Evolutionary conservation across 2,888 invertebrate genomes (phyloP).

Genomic region (Anorthoa munda): DNA sequence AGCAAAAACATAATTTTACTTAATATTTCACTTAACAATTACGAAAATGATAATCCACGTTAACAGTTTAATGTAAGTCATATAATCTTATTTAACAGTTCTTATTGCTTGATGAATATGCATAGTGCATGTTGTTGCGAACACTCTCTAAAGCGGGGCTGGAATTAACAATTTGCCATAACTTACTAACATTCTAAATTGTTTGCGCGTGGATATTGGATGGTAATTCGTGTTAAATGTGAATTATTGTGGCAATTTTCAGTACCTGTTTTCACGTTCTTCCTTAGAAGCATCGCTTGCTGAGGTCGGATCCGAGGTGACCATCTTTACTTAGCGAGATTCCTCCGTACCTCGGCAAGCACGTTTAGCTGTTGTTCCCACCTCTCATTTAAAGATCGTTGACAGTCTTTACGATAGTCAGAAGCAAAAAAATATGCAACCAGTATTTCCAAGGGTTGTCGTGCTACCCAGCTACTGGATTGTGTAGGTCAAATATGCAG

Average conservation of each 20-base stretch:
- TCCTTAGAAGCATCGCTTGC: no score
- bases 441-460: no score
- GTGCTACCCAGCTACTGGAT: no score
- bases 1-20: not conserved
- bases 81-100: slow-evolving; percentile 30
- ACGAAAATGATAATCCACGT: slow-evolving; percentile 32
- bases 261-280: not conserved
- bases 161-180: slow-evolving; percentile 43
- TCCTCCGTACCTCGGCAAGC: no score
- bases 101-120: slow-evolving; percentile 55
- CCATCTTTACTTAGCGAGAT: no score
- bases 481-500: no score
- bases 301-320: no score
- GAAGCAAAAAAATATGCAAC: no score
- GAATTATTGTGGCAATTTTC: not conserved
- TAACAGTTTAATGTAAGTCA: slow-evolving; percentile 24
- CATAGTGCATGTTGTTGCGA: slow-evolving; percentile 39
- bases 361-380: no score
- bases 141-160: slow-evolving; percentile 11
- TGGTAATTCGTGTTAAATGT: slow-evolving; percentile 23
- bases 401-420: no score
- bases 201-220: slow-evolving; percentile 18
- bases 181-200: slow-evolving; percentile 29
- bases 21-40: slow-evolving; percentile 2
- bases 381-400: no score